A percentile compares a stretch with the other conserved stretches of the same genome.
Conservation (phyloP, 2,797 vertebrate genomes). For the Cuniculus paca region DNA sequence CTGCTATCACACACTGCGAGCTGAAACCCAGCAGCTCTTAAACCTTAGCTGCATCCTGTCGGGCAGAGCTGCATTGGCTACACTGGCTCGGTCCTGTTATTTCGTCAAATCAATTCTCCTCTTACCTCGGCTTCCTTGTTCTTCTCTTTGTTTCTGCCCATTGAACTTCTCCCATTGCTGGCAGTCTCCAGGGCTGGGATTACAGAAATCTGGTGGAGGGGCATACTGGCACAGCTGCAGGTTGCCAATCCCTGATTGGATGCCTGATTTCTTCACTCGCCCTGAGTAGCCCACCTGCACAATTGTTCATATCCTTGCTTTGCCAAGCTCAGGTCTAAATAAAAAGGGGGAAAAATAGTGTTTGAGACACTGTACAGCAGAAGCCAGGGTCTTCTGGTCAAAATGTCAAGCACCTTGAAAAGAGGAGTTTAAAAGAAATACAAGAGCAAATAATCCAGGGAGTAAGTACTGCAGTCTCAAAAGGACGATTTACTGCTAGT, state of each 20-base stretch:
- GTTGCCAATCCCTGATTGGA: slow-evolving; percentile 87
- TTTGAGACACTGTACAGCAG: slow-evolving; percentile 82
- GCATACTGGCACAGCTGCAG: slow-evolving; percentile 92
- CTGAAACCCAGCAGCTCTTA: rapidly evolving
- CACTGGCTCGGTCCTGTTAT: slow-evolving; percentile 9
- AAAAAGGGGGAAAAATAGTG: slow-evolving; percentile 85
- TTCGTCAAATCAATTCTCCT: slow-evolving; percentile 69
- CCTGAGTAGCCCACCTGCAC: slow-evolving; percentile 88
- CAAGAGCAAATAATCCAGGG: slow-evolving; percentile 77
- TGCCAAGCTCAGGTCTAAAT: slow-evolving; percentile 89
- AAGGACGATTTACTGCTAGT: slow-evolving; percentile 81
- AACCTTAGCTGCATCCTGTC: background rate
- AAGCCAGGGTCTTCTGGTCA: slow-evolving; percentile 73
- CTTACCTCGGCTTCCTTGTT: slow-evolving; percentile 93
- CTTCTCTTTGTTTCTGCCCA: slow-evolving; percentile 94
- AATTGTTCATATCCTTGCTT: slow-evolving; percentile 90
- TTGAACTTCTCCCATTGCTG: slow-evolving; percentile 91
- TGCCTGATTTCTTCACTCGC: slow-evolving; percentile 87
- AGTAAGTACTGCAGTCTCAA: slow-evolving; percentile 76
- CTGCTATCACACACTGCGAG: background rate
- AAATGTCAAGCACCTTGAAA: slow-evolving; percentile 75
- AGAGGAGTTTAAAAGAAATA: slow-evolving; percentile 64
- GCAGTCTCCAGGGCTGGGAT: slow-evolving; percentile 93
- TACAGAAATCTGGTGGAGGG: slow-evolving; percentile 97
- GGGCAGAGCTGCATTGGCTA: background rate